Base-by-base conservation (phyloP, 2,888 invertebrate species). In the Caenorhabditis panamensis region DNA sequence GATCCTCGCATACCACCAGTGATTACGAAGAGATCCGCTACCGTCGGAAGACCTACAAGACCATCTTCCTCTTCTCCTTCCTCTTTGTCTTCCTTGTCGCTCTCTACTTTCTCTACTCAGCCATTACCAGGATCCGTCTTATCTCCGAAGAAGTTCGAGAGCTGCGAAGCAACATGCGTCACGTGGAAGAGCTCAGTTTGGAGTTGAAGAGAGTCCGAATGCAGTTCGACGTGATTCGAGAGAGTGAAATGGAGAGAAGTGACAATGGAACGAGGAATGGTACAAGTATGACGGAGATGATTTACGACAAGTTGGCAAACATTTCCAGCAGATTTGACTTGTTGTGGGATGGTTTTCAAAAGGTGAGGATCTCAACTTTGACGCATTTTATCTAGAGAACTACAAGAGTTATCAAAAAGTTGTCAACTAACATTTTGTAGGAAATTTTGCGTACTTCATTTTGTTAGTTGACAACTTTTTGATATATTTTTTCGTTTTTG, bases 21-120 rank as follows among this genome's bases (percentile, higher is more conserved):
- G 79, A 79, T 31, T 79, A 73, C 44, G 69, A 67, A 36, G 73
- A 79, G 53, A 79, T 73, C 24, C 67, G 79, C 22, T 73, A 79
- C 53, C 73, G 73, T 53, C 73, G 59, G 31, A 79, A 75, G 63
- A 79, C 73, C 26, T 73, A 73, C 68, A 73, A 64, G 53, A 73
- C 71, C 24, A 73, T 79, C 9, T 59, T 75, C 31, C 63, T 73
- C 11, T 63, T 73, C 51, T 44, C 36, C 31, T 73, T 79, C 41
- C 16, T 68, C 1, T 68, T 79, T 44, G 36, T 73, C 53, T 75
- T 73, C 47, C 31, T 79, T 20, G 47, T 64, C 3, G 64, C 72
- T 41, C 54, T 79, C 59, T 79, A 79, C 51, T 79, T 79, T 47
- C 28, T 75, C 16, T 79, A 79, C 44, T 58, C 47, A 2, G 73